A percentile compares a stretch with the other conserved stretches of the same genome.
Evolutionary conservation across 2,113 vertebrate species (phyloP).

Genomic region (Bos indicus): DNA sequence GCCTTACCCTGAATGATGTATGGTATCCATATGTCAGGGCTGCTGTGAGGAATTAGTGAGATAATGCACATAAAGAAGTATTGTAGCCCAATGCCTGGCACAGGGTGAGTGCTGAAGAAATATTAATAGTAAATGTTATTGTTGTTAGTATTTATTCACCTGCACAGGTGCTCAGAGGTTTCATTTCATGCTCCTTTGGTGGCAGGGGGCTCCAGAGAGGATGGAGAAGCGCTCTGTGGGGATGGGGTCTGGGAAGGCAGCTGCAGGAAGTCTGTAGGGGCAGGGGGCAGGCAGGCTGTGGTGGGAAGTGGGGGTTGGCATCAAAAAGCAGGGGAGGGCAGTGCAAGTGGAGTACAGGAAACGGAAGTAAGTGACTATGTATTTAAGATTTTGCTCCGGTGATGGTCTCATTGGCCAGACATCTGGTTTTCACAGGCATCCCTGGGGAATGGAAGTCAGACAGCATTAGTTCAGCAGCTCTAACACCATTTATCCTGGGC

Average conservation of each 20-base stretch:
- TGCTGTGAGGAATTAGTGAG: background rate
- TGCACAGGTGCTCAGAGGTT: background rate
- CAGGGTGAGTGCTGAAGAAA: background rate
- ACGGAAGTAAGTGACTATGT: slow-evolving; percentile 18
- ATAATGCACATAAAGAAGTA: background rate
- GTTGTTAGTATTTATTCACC: background rate
- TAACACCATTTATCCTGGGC: background rate
- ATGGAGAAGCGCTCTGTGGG: background rate
- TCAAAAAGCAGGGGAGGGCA: background rate
- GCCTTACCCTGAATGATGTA: background rate
- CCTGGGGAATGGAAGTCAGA: slow-evolving; percentile 55
- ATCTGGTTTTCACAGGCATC: slow-evolving; percentile 48
- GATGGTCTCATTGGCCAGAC: slow-evolving; percentile 62
- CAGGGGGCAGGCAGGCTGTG: background rate
- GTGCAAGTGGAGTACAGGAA: background rate
- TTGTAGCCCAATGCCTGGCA: background rate
- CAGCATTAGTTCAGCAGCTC: slow-evolving; percentile 48
- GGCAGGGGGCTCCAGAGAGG: background rate
- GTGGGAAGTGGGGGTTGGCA: background rate
- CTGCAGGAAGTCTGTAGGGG: background rate
- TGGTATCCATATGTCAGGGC: background rate
- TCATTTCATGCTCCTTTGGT: background rate
- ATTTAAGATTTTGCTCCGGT: slow-evolving; percentile 43
- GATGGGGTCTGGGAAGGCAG: background rate
- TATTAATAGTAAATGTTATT: background rate